Conservation (phyloP, 2,797 vertebrate species). For the Astyanax mexicanus region DNA sequence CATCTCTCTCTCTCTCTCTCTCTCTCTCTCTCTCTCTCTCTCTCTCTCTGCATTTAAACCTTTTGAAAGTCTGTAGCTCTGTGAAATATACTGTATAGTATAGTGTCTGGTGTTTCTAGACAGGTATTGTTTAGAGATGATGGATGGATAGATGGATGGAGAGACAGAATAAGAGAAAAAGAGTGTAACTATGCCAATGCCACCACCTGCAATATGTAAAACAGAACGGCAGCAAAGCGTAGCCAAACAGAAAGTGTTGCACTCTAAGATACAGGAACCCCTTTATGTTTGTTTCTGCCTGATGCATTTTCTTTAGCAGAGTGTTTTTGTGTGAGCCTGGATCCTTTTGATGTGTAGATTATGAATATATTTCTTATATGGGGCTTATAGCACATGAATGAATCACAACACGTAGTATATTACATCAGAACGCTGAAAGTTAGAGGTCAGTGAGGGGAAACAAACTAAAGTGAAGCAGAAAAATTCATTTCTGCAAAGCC, state of each 20-base stretch:
- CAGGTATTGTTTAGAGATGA: too few species aligned
- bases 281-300: constrained; percentile 32
- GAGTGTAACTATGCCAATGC: too few species aligned
- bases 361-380: constrained; percentile 29
- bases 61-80: too few species aligned
- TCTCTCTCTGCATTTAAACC: too few species aligned
- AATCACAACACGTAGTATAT: constrained; percentile 30
- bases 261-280: constrained; percentile 33
- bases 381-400: constrained; percentile 27
- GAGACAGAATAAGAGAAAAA: too few species aligned
- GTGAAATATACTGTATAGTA: too few species aligned
- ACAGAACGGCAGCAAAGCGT: too few species aligned
- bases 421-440: neutral
- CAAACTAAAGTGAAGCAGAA: neutral
- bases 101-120: too few species aligned
- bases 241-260: neutral
- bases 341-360: constrained; percentile 53
- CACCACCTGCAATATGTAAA: too few species aligned
- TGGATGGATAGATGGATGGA: too few species aligned
- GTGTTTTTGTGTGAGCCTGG: neutral
- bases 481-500: neutral
- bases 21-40: too few species aligned
- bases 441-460: constrained; percentile 16
- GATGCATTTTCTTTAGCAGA: constrained; percentile 31
- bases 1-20: too few species aligned